These are phyloP conservation scores for Coenonympha arcania DNA, from an alignment of 2,888 invertebrate species.

Conservation along the genomic window DNA sequence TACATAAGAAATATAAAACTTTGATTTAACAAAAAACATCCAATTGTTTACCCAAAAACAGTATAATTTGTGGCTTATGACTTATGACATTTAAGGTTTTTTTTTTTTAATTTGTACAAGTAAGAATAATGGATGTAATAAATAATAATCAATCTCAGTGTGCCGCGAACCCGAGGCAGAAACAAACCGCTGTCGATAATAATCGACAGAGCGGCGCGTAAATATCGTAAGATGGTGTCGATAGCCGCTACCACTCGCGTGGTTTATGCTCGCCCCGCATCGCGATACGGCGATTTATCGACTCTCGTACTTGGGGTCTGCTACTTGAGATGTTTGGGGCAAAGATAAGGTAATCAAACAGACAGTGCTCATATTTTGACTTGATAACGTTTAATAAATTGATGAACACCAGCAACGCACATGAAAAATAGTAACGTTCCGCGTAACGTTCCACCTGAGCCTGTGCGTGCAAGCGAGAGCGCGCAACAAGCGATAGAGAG, in stretches of 20 bases:
- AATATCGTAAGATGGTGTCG: slow-evolving; percentile 46
- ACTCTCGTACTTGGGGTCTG: slow-evolving; percentile 37
- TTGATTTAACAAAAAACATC: no score
- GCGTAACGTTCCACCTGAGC: no score
- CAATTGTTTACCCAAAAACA: no score
- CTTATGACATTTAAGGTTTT: no score
- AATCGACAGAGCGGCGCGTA: slow-evolving; percentile 50
- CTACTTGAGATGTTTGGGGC: slow-evolving; percentile 53
- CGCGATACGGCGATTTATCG: slow-evolving; percentile 65
- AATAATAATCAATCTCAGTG: slow-evolving; percentile 32
- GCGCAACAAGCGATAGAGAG: no score
- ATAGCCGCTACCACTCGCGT: slow-evolving; percentile 43
- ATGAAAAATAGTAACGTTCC: no score
- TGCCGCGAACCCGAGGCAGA: slow-evolving; percentile 36
- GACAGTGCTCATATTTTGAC: background rate
- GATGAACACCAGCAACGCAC: no score
- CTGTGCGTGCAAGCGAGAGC: no score
- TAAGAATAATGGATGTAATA: background rate
- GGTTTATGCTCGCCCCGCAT: slow-evolving; percentile 54
- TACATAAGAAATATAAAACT: no score
- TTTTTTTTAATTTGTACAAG: no score
- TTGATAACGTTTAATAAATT: no score
- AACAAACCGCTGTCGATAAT: slow-evolving; percentile 62
- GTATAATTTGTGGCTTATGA: no score
- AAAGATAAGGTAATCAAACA: slow-evolving; percentile 23